Percentiles rank a stretch among this genome's conserved stretches.
These are phyloP conservation scores for Furcifer pardalis DNA, from an alignment of 2,797 vertebrate genomes.

Conservation along the genomic window DNA sequence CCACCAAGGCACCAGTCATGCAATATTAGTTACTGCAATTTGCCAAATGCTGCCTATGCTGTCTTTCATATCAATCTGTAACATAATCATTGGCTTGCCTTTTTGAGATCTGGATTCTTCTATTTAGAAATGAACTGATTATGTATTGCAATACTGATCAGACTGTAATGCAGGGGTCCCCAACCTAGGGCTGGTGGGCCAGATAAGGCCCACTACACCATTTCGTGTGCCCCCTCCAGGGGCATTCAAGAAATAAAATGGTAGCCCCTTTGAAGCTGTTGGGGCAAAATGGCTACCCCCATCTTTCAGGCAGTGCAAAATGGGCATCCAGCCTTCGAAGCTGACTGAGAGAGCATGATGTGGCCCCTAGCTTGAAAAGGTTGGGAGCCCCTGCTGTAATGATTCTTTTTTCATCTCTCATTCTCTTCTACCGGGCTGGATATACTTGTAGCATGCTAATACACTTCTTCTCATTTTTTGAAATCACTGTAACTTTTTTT, in stretches of 20 bases:
- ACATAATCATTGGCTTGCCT: neutral
- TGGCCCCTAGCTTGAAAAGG: too few relatives aligned
- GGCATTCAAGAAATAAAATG: too few relatives aligned
- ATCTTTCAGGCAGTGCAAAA: too few relatives aligned
- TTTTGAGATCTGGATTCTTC: neutral
- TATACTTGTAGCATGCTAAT: neutral
- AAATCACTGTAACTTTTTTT: neutral
- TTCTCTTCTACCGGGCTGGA: neutral
- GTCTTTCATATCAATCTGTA: constrained; percentile 25
- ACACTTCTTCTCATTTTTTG: neutral
- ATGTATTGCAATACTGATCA: neutral
- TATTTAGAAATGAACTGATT: neutral
- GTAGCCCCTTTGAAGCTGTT: too few relatives aligned
- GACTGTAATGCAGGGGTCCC: neutral
- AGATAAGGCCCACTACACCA: too few relatives aligned
- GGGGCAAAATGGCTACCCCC: too few relatives aligned
- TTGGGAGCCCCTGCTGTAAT: too few relatives aligned
- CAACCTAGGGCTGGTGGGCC: too few relatives aligned
- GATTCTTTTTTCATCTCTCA: neutral
- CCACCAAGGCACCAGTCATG: constrained; percentile 52
- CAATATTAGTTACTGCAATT: constrained; percentile 44
- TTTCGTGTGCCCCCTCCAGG: too few relatives aligned
- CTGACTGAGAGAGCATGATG: too few relatives aligned
- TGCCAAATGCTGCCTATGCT: constrained; percentile 10
- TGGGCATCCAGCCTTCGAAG: too few relatives aligned